Evolutionary conservation across 2,113 vertebrate species (phyloP).

Genomic region (Pheucticus melanocephalus): DNA sequence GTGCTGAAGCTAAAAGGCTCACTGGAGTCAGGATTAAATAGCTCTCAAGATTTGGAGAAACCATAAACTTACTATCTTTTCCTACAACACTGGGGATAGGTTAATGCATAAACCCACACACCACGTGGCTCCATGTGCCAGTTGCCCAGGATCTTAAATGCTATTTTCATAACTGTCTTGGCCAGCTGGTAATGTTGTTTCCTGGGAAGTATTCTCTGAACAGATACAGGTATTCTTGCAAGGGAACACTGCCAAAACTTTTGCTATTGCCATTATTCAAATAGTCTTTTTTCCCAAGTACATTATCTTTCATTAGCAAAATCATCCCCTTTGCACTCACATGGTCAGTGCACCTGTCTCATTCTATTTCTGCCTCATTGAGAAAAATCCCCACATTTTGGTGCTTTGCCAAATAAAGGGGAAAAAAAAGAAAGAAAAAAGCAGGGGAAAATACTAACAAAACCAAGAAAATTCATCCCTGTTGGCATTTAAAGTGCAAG

Average conservation of each 20-base stretch:
- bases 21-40: background rate
- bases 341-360: background rate
- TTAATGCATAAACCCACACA: background rate
- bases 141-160: background rate
- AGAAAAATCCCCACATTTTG: background rate
- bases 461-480: background rate
- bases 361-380: background rate
- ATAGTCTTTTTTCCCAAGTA: background rate
- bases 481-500: background rate
- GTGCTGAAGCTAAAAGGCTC: background rate
- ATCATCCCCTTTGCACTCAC: background rate
- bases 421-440: background rate
- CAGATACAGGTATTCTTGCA: background rate
- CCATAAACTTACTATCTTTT: background rate
- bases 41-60: background rate
- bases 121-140: background rate
- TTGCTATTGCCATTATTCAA: background rate
- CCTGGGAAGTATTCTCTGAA: background rate
- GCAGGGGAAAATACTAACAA: background rate
- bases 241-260: constrained; percentile 2
- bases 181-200: background rate
- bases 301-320: constrained; percentile 6
- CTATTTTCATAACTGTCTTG: background rate
- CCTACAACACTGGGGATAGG: background rate
- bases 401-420: background rate